phyloP scores from a whole-genome alignment of 2,888 invertebrate species.

The Ophraella communa region DNA sequence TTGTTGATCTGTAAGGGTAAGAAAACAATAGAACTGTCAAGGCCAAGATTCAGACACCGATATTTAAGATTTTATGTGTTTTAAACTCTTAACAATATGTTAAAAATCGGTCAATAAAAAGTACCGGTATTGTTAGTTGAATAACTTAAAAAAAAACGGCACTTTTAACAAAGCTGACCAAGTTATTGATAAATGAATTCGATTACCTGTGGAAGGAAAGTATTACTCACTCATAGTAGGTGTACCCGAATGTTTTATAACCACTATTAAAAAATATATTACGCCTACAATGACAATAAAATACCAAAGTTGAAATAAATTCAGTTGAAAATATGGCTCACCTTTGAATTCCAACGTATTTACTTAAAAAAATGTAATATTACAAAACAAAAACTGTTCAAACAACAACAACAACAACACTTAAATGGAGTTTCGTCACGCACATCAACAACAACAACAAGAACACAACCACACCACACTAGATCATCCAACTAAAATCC shows the following conservation, averaged over 20 bases:
- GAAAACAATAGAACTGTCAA: too few relatives aligned
- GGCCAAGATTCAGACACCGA: too few relatives aligned
- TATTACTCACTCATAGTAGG: neutral
- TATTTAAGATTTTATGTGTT: too few relatives aligned
- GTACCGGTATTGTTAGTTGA: too few relatives aligned
- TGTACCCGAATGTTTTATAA: neutral
- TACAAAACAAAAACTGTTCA: neutral
- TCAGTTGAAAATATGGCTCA: neutral
- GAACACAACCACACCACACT: conserved; percentile 24
- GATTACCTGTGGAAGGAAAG: too few relatives aligned
- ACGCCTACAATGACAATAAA: neutral
- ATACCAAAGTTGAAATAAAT: neutral
- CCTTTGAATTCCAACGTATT: neutral
- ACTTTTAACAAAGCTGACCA: too few relatives aligned
- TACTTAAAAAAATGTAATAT: neutral
- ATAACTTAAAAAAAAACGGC: too few relatives aligned
- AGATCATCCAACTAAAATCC: conserved; percentile 41
- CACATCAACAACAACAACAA: conserved; percentile 25
- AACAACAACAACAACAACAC: conserved; percentile 21
- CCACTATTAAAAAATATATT: neutral
- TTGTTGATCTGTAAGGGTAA: too few relatives aligned
- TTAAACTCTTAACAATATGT: too few relatives aligned
- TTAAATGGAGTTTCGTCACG: conserved; percentile 14
- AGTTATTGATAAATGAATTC: too few relatives aligned
- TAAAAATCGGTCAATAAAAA: too few relatives aligned